Conservation (phyloP, 1,140 invertebrate genomes). For the Probaryconus sp. region DNA sequence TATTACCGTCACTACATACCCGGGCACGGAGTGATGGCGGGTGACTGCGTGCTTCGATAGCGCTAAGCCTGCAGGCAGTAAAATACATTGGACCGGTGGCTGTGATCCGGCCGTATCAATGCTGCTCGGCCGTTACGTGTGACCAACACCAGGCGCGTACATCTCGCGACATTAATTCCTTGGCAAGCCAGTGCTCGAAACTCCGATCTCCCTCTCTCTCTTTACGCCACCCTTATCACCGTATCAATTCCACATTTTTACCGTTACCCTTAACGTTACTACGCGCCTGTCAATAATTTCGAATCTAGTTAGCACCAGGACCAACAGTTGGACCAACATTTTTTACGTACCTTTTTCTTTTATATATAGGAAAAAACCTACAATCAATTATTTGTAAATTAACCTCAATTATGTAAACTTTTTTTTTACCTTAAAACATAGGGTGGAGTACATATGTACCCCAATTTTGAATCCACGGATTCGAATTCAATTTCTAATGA, state of each 20-base stretch:
- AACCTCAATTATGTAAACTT: too few species aligned
- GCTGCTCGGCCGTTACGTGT: constrained; percentile 74
- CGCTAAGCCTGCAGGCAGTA: constrained; percentile 77
- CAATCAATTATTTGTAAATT: too few species aligned
- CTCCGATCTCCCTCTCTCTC: background rate
- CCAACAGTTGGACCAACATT: background rate
- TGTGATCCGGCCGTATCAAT: constrained; percentile 78
- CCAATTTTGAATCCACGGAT: too few species aligned
- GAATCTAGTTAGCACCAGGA: constrained; percentile 47
- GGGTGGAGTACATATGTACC: too few species aligned
- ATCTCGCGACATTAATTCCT: constrained; percentile 63
- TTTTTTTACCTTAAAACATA: too few species aligned
- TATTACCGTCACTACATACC: constrained; percentile 79
- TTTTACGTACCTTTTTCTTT: background rate
- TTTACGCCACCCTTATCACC: constrained; percentile 46
- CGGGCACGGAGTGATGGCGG: constrained; percentile 77
- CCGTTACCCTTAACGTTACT: constrained; percentile 29
- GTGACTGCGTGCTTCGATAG: constrained; percentile 78
- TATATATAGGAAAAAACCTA: too few species aligned
- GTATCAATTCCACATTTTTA: constrained; percentile 60
- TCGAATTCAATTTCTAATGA: too few species aligned
- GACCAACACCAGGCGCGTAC: constrained; percentile 60
- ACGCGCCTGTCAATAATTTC: constrained; percentile 49
- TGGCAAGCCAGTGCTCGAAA: constrained; percentile 46
- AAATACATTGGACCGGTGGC: constrained; percentile 77